These are phyloP conservation scores for Carposina sasakii DNA, from an alignment of 1,140 invertebrate species.

Conservation along the genomic window DNA sequence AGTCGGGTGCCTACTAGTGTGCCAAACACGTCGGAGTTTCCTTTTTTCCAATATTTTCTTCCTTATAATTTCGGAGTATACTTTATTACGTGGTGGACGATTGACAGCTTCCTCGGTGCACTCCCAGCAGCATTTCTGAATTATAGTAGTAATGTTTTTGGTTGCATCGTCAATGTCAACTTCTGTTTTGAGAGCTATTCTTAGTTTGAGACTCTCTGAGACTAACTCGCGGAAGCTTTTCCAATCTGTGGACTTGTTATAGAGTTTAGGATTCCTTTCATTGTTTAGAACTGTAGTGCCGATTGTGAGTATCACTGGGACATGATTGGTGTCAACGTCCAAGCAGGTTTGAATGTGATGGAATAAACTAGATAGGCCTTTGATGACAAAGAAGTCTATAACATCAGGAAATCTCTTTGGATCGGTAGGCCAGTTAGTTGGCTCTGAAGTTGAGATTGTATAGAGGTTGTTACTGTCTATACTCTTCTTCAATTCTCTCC, in stretches of 20 bases:
- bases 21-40: conserved; percentile 5
- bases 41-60: conserved; percentile 1
- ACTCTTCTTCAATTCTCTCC: conserved; percentile 18
- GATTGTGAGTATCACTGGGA: conserved; percentile 12
- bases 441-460: conserved; percentile 15
- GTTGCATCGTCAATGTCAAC: background rate
- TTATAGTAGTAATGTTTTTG: background rate
- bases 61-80: background rate
- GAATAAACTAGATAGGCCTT: conserved; percentile 13
- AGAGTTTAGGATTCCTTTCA: background rate
- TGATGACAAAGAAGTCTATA: conserved; percentile 22
- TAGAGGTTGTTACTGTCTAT: conserved; percentile 21
- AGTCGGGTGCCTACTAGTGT: conserved; percentile 5
- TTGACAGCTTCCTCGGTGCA: background rate
- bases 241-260: conserved; percentile 7
- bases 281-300: background rate
- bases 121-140: background rate
- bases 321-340: conserved; percentile 12
- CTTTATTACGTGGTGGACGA: background rate
- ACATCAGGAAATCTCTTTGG: conserved; percentile 4
- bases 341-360: conserved; percentile 12
- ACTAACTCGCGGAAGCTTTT: background rate
- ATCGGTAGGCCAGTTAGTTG: conserved; percentile 17
- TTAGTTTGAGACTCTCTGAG: background rate
- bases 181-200: background rate